phyloP scores from a whole-genome alignment of 2,797 vertebrate species.

The Otolemur crassicaudatus region DNA sequence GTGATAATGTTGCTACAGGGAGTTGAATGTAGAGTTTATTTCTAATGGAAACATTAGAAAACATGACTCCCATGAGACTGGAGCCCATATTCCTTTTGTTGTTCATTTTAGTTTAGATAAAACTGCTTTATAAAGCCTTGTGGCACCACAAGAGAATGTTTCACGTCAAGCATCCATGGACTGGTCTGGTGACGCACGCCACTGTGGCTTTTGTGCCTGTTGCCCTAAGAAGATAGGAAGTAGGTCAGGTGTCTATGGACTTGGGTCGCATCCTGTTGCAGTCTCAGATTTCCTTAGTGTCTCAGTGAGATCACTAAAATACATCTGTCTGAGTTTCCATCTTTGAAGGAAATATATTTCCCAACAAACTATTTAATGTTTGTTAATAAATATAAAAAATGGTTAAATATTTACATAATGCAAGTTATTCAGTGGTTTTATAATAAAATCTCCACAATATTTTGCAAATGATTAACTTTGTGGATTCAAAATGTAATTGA shows the following conservation, averaged over 20 bases:
- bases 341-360: background rate
- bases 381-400: background rate
- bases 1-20: conserved; percentile 62
- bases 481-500: background rate
- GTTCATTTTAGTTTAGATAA: conserved; percentile 10
- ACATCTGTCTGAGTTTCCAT: background rate
- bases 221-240: background rate
- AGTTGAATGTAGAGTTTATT: conserved; percentile 69
- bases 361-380: background rate
- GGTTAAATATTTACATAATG: background rate
- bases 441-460: background rate
- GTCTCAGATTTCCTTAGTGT: background rate
- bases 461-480: background rate
- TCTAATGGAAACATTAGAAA: conserved; percentile 75
- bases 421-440: background rate
- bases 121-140: conserved; percentile 20
- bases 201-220: background rate
- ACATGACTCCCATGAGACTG: conserved; percentile 16
- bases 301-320: background rate
- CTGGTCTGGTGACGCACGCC: no score
- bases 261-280: background rate
- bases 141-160: background rate
- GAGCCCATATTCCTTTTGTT: conserved; percentile 11
- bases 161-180: background rate
- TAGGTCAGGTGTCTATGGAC: background rate